These are phyloP conservation scores for Pachyramphus minor DNA, from an alignment of 2,113 vertebrate genomes.

Conservation along the genomic window DNA sequence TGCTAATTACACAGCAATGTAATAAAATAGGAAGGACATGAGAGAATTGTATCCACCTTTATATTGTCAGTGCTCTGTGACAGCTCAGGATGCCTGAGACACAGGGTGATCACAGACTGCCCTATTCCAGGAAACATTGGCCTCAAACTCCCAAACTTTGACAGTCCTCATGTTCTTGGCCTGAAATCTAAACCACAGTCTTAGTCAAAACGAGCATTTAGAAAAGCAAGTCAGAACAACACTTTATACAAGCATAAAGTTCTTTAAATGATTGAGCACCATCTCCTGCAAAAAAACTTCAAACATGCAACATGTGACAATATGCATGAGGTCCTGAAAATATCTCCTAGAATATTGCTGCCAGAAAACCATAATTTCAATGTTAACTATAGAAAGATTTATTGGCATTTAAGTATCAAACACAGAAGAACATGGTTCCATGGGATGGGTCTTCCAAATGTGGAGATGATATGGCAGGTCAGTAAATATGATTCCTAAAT, in stretches of 20 bases:
- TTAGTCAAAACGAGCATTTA: not conserved
- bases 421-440: not conserved
- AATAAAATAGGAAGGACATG: not conserved
- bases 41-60: not conserved
- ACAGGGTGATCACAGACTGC: not conserved
- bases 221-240: not conserved
- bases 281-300: not conserved
- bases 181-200: not conserved
- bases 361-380: not conserved
- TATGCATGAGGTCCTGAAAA: not conserved
- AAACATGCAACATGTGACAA: not conserved
- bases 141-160: not conserved
- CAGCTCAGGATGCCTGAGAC: not conserved
- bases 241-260: not conserved
- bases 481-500: not conserved
- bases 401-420: not conserved
- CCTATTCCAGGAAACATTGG: not conserved
- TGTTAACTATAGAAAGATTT: not conserved
- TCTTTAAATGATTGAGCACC: not conserved
- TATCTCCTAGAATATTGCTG: not conserved
- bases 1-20: not conserved
- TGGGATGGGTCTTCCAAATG: not conserved
- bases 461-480: not conserved
- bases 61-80: not conserved
- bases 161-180: not conserved